Evolutionary conservation across 1,140 invertebrate genomes (phyloP), one percentile per base, ranked within the genome.

Genomic region (Listronotus oregonensis): DNA sequence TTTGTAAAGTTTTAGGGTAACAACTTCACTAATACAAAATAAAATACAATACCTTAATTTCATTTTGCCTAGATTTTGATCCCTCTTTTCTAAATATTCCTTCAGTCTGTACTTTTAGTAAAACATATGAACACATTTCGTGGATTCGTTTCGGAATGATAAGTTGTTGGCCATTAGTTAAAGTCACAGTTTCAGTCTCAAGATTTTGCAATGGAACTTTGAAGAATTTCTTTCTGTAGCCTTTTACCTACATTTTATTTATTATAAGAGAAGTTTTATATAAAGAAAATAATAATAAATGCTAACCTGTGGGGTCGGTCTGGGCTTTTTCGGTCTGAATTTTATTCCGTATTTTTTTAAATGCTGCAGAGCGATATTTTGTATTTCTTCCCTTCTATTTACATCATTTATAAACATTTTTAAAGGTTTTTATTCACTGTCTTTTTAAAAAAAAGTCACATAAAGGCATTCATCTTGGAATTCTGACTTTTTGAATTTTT

Each of bases 51-150:
- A 91, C 87, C 78, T 88, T 88, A 12, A 94, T 84, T 78, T 94
- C 90, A 73, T 87, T 89, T 78, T 94, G 91, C 68, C 92, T 84
- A 47, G 83, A 82, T 64, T 91, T 85, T 11, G 91, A 92, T 3
- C 92, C 92, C 65, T 90, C 90, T 81, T 93, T 94, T 31, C 93
- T 82, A 74, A 95, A 95, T 42, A 95, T 78, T 3, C 93, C 93
- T 77, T 94, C 92, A 21, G 86, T 85, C 37, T 85, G 83, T 31
- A 89, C 82, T 78, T 90, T 84, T 27, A 85, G 79, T 47, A 86
- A 78, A 56, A 94, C 83, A 73, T 86, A 85, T 17, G 84, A 80
- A 69, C 89, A 87, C 67, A 90, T 85, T 74, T 92, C 86, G 67
- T 86, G 85, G 1, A 95, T 83, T 76, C 94, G 88, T 69, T 83